Percentiles rank a stretch among this genome's conserved stretches.
These are phyloP conservation scores for Cassiopea andromeda DNA, from an alignment of 30 jellyfish, hydroid and myxozoan species.

Conservation along the genomic window DNA sequence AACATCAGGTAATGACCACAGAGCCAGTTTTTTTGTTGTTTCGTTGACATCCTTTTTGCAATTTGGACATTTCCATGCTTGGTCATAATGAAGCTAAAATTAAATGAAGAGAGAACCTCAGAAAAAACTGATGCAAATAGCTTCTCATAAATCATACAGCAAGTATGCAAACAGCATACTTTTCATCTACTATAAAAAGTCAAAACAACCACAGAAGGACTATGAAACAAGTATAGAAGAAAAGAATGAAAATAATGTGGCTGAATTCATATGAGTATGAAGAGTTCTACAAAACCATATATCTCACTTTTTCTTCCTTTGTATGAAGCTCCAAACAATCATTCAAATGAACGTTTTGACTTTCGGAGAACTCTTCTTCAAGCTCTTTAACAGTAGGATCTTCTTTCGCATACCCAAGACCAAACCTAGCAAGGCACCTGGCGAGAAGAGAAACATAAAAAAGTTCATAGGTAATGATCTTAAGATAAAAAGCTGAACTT, in stretches of 20 bases:
- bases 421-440: slow-evolving; percentile 73
- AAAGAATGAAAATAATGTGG: too few species aligned
- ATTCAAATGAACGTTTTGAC: slow-evolving; percentile 41
- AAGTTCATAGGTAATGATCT: too few species aligned
- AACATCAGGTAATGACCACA: slow-evolving; percentile 91
- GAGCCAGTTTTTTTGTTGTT: slow-evolving; percentile 63
- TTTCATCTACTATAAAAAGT: background rate
- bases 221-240: too few species aligned
- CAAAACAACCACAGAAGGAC: too few species aligned
- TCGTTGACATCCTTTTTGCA: slow-evolving; percentile 67
- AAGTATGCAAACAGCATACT: background rate
- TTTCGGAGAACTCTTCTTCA: slow-evolving; percentile 50
- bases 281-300: too few species aligned
- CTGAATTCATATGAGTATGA: too few species aligned
- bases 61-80: slow-evolving; percentile 80
- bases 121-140: background rate
- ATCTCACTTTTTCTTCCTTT: slow-evolving; percentile 81
- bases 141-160: background rate
- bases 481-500: too few species aligned
- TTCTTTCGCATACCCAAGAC: slow-evolving; percentile 47
- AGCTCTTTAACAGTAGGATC: slow-evolving; percentile 62
- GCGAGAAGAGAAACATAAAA: background rate
- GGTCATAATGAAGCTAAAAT: slow-evolving; percentile 75
- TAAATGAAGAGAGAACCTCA: background rate
- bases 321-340: slow-evolving; percentile 85